These are phyloP conservation scores for Poeciliopsis presidionis DNA, from an alignment of 2,797 vertebrate genomes.

Conservation along the genomic window DNA sequence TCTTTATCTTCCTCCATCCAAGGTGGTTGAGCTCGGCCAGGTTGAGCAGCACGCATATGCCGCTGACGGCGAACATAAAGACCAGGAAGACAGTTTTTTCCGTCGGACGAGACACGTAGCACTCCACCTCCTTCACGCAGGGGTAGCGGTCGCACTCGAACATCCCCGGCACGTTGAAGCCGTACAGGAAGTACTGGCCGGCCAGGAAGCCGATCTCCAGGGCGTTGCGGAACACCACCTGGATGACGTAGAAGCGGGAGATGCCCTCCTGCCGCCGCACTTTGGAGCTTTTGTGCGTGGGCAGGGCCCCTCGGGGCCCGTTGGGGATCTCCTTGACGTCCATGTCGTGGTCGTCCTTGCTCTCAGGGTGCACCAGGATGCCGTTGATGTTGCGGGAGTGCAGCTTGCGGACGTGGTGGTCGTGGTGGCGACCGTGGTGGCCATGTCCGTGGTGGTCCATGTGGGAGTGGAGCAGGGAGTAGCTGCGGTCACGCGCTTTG, in stretches of 20 bases:
- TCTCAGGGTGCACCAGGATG: slow-evolving; percentile 79
- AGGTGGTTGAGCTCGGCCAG: slow-evolving; percentile 93
- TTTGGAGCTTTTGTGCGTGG: slow-evolving; percentile 82
- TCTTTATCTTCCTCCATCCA: slow-evolving; percentile 90
- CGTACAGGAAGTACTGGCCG: slow-evolving; percentile 91
- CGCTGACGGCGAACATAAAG: slow-evolving; percentile 93
- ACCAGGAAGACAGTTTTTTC: slow-evolving; percentile 92
- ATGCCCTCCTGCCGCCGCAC: slow-evolving; percentile 86
- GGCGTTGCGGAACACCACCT: slow-evolving; percentile 90
- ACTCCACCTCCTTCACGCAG: slow-evolving; percentile 91
- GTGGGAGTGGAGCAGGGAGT: slow-evolving; percentile 82
- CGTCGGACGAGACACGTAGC: slow-evolving; percentile 90
- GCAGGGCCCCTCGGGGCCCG: slow-evolving; percentile 71
- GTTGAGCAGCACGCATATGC: slow-evolving; percentile 92
- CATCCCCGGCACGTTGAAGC: slow-evolving; percentile 88
- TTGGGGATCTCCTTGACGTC: slow-evolving; percentile 84
- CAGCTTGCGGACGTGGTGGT: slow-evolving; percentile 77
- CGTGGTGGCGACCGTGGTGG: slow-evolving; percentile 74
- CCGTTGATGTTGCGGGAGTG: slow-evolving; percentile 82
- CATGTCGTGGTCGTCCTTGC: slow-evolving; percentile 83
- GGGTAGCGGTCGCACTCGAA: slow-evolving; percentile 90
- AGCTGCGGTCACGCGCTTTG: slow-evolving; percentile 84
- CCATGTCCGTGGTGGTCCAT: slow-evolving; percentile 80
- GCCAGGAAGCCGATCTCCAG: slow-evolving; percentile 90
- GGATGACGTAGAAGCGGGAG: slow-evolving; percentile 91